Conservation (phyloP, 2,113 vertebrate species). For the Macquaria australasica region DNA sequence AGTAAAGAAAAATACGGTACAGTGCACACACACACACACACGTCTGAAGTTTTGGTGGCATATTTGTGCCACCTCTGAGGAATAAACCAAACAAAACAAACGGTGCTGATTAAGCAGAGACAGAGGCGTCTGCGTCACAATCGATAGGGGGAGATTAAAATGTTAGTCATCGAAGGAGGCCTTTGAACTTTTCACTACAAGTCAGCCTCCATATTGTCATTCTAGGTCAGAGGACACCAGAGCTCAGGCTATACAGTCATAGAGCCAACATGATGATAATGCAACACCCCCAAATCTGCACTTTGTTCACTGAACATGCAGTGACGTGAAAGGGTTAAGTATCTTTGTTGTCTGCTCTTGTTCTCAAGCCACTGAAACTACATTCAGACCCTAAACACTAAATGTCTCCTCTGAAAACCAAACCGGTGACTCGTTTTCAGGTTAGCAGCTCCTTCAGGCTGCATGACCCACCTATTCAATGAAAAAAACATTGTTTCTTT, state of each 20-base stretch:
- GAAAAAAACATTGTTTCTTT: background rate
- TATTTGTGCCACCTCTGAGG: background rate
- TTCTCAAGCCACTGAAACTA: background rate
- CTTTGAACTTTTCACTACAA: conserved; percentile 46
- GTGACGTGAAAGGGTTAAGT: background rate
- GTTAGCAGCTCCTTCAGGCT: background rate
- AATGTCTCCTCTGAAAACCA: background rate
- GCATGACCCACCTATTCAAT: background rate
- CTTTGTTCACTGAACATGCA: background rate
- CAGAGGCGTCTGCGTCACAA: background rate
- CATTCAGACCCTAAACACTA: background rate
- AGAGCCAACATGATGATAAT: background rate
- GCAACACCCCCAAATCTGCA: background rate
- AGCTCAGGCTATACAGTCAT: background rate
- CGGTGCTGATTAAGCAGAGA: conserved; percentile 18
- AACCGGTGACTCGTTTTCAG: background rate
- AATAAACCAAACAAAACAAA: conserved; percentile 39
- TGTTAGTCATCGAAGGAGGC: background rate
- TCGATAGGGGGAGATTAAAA: conserved; percentile 38
- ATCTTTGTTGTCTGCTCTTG: background rate
- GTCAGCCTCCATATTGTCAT: conserved; percentile 7
- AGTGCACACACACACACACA: background rate
- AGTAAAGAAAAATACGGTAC: background rate
- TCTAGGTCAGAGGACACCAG: conserved; percentile 35
- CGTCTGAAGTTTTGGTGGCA: background rate